Evolutionary conservation across 2,888 invertebrate species (phyloP), one percentile per base, ranked within the genome.

Genomic region (Brenthis hecate): DNA sequence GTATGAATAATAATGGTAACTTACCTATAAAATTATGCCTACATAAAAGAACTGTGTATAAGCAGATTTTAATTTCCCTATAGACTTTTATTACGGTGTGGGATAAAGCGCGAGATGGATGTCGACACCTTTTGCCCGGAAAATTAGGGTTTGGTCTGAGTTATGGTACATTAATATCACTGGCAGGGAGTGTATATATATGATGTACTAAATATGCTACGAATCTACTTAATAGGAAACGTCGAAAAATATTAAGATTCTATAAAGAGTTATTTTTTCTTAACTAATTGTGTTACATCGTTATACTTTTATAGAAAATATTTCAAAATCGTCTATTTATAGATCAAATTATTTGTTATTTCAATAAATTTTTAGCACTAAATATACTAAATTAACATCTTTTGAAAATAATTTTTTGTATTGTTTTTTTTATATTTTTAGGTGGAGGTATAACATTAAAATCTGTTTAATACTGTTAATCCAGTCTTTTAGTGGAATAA

Each of bases 41-140:
- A 65, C 70, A 66, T 68, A 66, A 72, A 72, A 66, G 51, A 65
- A 60, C 64, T 65, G 61, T 67, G 65, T 61, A 47, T 64, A 75
- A 75, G 76, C 75, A 75, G 71, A 76, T 78, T 80, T 76, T 81
- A 80, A 80, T 80, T 80, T 80, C 75, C 80, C 80, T 69, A 76
- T 74, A 78, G 80, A 74, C 78, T 71, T 76, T 74, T 78, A 77
- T 78, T 78, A 73, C 76, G 72, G 70, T 57, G 58, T 69, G 68
- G 72, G 71, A 73, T 75, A 72, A 69, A 71, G 69, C 73, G 67
- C 55, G 71, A 77, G 80, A 80, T 78, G 77, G 75, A 81, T 79
- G 81, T 73, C 73, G 77, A 77, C 81, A 80, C 79, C 78, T 78
- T 77, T 78, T 68, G 56, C 68, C 69, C 72, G 69, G 74, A 74